These are phyloP conservation scores for Hirtodrosophila cameraria DNA, from an alignment of 2,888 invertebrate species.

Conservation along the genomic window DNA sequence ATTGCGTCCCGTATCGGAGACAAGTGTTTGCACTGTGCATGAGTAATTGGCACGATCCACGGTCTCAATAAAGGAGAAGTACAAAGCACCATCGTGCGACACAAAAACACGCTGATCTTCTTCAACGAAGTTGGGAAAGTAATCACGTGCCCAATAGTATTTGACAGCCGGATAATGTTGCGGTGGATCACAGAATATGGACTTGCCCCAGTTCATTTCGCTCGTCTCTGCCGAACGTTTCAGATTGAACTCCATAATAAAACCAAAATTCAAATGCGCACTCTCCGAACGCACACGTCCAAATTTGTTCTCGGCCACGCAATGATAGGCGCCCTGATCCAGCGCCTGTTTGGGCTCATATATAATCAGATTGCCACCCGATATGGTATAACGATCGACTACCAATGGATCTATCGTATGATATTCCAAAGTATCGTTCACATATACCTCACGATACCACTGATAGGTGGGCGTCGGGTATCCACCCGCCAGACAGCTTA, in stretches of 20 bases:
- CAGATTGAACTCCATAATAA: conserved; percentile 94
- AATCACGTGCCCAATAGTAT: conserved; percentile 96
- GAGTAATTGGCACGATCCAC: conserved; percentile 96
- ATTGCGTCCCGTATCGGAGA: conserved; percentile 94
- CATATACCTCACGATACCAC: conserved; percentile 95
- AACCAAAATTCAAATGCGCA: conserved; percentile 94
- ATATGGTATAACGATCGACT: conserved; percentile 91
- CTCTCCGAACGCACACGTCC: conserved; percentile 95
- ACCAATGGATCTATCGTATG: conserved; percentile 90
- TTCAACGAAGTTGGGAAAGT: conserved; percentile 96
- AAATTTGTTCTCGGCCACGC: conserved; percentile 94
- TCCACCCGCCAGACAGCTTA: conserved; percentile 93
- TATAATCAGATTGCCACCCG: conserved; percentile 96
- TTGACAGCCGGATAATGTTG: conserved; percentile 95
- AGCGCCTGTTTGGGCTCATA: conserved; percentile 91
- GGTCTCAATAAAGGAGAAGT: conserved; percentile 96
- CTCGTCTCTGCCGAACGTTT: conserved; percentile 93
- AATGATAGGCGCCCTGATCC: conserved; percentile 96
- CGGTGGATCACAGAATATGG: conserved; percentile 96
- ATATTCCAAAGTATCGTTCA: conserved; percentile 90
- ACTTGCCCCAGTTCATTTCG: conserved; percentile 97
- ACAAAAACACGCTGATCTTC: conserved; percentile 97
- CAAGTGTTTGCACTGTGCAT: conserved; percentile 94
- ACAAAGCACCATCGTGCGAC: conserved; percentile 96
- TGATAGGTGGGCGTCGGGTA: conserved; percentile 95